These are phyloP conservation scores for Eupithecia subumbrata DNA, from an alignment of 2,888 invertebrate species.

Conservation along the genomic window DNA sequence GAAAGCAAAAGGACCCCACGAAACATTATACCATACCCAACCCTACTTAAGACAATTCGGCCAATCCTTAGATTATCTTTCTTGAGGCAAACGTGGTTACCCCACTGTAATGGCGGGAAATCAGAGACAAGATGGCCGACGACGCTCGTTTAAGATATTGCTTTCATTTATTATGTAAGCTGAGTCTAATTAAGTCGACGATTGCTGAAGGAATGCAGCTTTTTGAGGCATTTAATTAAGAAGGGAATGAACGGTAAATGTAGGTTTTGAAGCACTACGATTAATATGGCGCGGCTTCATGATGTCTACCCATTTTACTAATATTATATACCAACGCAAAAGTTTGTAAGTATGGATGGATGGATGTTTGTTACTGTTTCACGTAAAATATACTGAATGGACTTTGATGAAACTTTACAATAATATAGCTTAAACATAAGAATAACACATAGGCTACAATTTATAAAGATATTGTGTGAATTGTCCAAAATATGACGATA, in stretches of 20 bases:
- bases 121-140: conserved; percentile 71
- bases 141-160: conserved; percentile 55
- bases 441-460: too few relatives aligned
- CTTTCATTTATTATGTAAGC: conserved; percentile 54
- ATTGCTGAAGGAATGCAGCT: conserved; percentile 27
- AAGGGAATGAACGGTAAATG: not conserved
- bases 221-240: conserved; percentile 11
- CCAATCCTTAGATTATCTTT: conserved; percentile 75
- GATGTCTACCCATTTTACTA: too few relatives aligned
- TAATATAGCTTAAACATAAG: too few relatives aligned
- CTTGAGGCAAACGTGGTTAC: conserved; percentile 55
- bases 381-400: too few relatives aligned
- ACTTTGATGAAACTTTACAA: too few relatives aligned
- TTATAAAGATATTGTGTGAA: too few relatives aligned
- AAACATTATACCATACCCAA: conserved; percentile 60
- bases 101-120: conserved; percentile 61
- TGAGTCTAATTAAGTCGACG: conserved; percentile 52
- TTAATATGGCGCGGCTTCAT: not conserved
- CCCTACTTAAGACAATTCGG: conserved; percentile 52
- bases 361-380: too few relatives aligned
- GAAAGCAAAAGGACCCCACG: conserved; percentile 43
- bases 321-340: too few relatives aligned
- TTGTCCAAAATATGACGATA: too few relatives aligned
- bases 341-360: too few relatives aligned
- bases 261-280: not conserved